phyloP scores from a whole-genome alignment of 2,113 vertebrate genomes.

The Halichoerus grypus region DNA sequence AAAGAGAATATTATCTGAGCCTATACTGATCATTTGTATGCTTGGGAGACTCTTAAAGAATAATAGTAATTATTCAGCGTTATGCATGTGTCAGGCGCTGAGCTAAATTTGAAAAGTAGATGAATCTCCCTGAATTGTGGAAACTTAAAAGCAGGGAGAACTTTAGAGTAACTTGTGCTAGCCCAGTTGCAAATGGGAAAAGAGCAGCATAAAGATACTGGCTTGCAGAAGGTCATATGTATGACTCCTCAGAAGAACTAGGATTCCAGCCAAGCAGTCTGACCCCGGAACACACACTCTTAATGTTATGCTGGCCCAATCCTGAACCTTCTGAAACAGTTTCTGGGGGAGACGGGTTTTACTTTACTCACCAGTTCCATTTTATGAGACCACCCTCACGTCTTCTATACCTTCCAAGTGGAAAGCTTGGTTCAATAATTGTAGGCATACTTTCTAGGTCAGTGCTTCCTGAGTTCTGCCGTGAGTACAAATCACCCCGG shows the following conservation, averaged over 20 bases:
- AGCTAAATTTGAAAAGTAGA: constrained; percentile 4
- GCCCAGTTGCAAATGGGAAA: background rate
- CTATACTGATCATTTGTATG: background rate
- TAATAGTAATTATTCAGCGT: background rate
- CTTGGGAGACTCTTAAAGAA: background rate
- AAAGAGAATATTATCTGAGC: background rate
- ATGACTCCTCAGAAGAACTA: background rate
- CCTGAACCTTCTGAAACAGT: background rate
- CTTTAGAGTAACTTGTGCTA: background rate
- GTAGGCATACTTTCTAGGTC: background rate
- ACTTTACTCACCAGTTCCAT: background rate
- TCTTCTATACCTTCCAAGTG: background rate
- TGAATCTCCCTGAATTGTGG: background rate
- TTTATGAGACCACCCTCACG: background rate
- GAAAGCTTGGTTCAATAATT: background rate
- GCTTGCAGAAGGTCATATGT: background rate
- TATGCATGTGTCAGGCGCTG: background rate
- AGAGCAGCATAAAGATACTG: background rate
- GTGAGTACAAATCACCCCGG: background rate
- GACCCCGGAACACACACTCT: background rate
- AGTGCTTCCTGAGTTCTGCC: background rate
- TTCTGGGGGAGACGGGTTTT: background rate
- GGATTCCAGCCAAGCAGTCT: background rate
- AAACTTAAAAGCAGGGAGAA: background rate
- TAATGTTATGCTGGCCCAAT: background rate